These are phyloP conservation scores for Regulus satrapa DNA, from an alignment of 2,113 vertebrate genomes.

Conservation along the genomic window DNA sequence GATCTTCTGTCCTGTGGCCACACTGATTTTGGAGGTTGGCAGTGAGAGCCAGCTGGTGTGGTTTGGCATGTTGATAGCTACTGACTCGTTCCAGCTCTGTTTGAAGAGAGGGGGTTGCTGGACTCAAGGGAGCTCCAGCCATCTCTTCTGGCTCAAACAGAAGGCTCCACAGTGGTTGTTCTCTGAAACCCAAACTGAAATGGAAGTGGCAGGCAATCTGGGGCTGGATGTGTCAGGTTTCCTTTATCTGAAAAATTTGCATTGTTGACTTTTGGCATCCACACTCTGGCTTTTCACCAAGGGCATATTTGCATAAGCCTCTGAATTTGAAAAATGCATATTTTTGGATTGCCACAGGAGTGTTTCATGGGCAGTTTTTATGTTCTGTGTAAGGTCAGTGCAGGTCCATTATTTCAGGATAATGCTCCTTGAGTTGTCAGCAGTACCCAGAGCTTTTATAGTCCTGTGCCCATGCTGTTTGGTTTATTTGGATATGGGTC, in stretches of 20 bases:
- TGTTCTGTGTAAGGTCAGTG: neutral
- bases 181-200: neutral
- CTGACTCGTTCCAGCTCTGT: neutral
- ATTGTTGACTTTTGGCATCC: constrained; percentile 8
- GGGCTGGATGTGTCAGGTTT: neutral
- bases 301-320: neutral
- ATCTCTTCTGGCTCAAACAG: neutral
- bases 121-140: neutral
- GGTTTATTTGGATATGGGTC: neutral
- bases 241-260: constrained; percentile 35
- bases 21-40: neutral
- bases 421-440: neutral
- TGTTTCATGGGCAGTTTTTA: neutral
- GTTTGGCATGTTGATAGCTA: neutral
- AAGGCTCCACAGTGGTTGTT: neutral
- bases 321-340: neutral
- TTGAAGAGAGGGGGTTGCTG: neutral
- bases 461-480: neutral
- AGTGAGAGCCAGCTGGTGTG: neutral
- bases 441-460: neutral
- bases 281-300: neutral
- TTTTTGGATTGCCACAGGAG: neutral
- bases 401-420: neutral
- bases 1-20: neutral
- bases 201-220: neutral